Evolutionary conservation across 1,140 invertebrate genomes (phyloP), one percentile per base, ranked within the genome.

Genomic region (Philaenus spumarius): DNA sequence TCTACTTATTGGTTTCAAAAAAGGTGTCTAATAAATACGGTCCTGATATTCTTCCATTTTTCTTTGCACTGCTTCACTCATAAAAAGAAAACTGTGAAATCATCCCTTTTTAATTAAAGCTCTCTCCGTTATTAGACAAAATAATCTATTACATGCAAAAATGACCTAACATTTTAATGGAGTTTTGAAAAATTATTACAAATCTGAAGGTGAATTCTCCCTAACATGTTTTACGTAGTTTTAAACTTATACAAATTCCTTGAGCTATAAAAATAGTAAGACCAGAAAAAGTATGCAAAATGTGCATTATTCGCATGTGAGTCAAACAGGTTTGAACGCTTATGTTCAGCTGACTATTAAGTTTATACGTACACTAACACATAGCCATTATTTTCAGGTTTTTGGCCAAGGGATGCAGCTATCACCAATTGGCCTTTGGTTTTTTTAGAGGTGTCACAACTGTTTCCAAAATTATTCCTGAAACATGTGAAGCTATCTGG

Each of bases 401-500:
- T 56, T 56, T 56, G 55, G 26, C 39, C 14, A 45, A 20, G 24
- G 54, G 54, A n/a, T 43, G 40, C 5, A 43, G n/a, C 40, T 43
- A 6, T 4, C n/a, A n/a, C 5, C 40, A 43, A 43, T 15, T 43
- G 5, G 5, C 40, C 20, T 43, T n/a, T 15, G 6, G 20, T 15
- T 43, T 43, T 15, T 5, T n/a, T n/a, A 43, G 40, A 43, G 40
- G 40, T 43, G 45, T 6, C 9, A 20, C 4, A 11, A 62, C 61
- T 11, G 58, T 62, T 42, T 17, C 22, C 4, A 14, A 17, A 9
- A 60, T 62, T 22, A 26, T 62, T 6, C n/a, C 15, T 19, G 58
- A 62, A 45, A 60, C 42, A 2, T 51, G 37, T 6, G 12, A 59
- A 52, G 26, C 52, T 40, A 55, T 62, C 22, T 55, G 61, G 57